Conservation (phyloP, 2,113 vertebrate species). For the Nanger granti region DNA sequence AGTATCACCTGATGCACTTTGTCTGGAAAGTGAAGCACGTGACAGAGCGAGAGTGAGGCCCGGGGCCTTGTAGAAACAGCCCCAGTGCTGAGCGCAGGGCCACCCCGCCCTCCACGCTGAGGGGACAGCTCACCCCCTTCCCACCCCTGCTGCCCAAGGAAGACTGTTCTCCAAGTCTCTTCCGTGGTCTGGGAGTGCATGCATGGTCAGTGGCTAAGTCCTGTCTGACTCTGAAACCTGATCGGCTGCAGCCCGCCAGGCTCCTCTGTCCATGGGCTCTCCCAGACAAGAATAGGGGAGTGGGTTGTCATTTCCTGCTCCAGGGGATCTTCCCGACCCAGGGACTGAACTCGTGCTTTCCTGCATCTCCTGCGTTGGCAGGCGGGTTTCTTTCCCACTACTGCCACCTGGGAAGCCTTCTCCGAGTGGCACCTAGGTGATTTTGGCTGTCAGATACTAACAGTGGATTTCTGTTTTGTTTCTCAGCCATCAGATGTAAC, state of each 20-base stretch:
- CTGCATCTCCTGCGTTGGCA: not conserved
- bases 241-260: not conserved
- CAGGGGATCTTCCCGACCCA: not conserved
- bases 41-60: not conserved
- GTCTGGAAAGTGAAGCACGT: not conserved
- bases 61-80: not conserved
- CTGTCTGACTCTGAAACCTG: not conserved
- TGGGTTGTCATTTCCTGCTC: not conserved
- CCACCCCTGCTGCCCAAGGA: not conserved
- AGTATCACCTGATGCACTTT: not conserved
- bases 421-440: not conserved
- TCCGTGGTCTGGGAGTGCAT: not conserved
- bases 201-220: not conserved
- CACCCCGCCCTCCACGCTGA: not conserved
- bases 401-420: not conserved
- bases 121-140: accelerated
- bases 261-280: not conserved
- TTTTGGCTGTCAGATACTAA: not conserved
- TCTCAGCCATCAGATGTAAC: not conserved
- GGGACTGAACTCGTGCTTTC: accelerated
- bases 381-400: not conserved
- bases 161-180: not conserved
- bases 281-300: not conserved
- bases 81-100: no score
- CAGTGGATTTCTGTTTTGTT: not conserved